Conservation (phyloP, 1,140 invertebrate species). For the Bombus pyrosoma region DNA sequence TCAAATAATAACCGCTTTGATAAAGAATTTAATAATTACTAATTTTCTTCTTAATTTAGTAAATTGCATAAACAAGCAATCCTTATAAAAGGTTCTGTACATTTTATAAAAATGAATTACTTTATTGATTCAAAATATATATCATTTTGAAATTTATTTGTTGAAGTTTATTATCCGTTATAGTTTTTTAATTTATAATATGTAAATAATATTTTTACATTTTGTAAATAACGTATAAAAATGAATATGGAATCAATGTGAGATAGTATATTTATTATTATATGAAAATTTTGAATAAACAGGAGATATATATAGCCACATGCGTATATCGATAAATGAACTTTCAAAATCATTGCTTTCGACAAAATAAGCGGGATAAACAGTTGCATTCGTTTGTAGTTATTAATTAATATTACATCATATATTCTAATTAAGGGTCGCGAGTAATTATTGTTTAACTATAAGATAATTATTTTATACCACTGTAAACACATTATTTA, state of each 20-base stretch:
- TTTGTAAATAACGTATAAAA: background rate
- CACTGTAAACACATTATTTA: background rate
- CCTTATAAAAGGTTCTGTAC: background rate
- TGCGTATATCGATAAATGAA: background rate
- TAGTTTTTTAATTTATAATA: background rate
- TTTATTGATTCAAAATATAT: background rate
- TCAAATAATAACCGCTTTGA: too few species aligned
- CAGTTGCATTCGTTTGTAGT: background rate
- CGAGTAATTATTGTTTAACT: background rate
- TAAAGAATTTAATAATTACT: background rate
- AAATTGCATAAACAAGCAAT: background rate
- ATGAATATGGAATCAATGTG: background rate
- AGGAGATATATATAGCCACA: too few species aligned
- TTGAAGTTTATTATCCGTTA: background rate
- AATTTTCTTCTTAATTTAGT: background rate
- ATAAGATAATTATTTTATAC: background rate
- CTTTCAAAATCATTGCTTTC: background rate
- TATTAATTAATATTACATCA: slow-evolving; percentile 11
- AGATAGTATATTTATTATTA: background rate
- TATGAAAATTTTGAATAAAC: background rate
- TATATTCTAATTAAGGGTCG: background rate
- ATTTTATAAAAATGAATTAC: background rate
- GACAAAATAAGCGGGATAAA: background rate
- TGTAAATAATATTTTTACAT: background rate
- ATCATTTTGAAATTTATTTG: background rate